phyloP scores from a whole-genome alignment of 2,797 vertebrate species.

The Euthynnus affinis region DNA sequence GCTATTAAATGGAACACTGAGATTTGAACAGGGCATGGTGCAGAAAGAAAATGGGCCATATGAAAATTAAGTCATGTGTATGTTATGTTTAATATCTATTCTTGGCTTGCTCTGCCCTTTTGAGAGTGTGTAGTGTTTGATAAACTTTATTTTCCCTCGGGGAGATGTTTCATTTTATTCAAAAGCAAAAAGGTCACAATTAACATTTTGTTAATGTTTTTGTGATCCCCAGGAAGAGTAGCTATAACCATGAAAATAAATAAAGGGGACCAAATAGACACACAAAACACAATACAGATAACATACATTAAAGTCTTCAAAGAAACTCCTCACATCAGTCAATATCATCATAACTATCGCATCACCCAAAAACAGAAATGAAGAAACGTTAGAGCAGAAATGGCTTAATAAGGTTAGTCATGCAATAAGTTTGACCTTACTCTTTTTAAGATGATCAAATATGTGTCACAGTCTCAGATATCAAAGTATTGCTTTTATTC shows the following conservation, averaged over 20 bases:
- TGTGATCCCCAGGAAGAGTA: conserved; percentile 33
- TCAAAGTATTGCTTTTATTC: neutral
- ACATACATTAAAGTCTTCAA: conserved; percentile 32
- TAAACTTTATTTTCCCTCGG: conserved; percentile 52
- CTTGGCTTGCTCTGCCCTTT: conserved; percentile 61
- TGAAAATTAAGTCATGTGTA: conserved; percentile 61
- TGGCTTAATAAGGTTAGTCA: neutral
- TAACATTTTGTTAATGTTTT: conserved; percentile 72
- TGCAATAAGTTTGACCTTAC: conserved; percentile 21
- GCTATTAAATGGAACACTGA: conserved; percentile 60
- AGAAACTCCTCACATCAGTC: conserved; percentile 11
- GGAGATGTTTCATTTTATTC: conserved; percentile 55
- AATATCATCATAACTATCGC: neutral
- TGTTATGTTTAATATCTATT: conserved; percentile 65
- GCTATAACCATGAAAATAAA: conserved; percentile 48
- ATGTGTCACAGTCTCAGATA: neutral
- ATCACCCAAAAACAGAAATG: neutral
- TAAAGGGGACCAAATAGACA: conserved; percentile 24
- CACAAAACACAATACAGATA: conserved; percentile 38
- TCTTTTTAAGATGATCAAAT: conserved; percentile 2
- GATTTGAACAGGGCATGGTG: conserved; percentile 25
- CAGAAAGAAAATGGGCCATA: conserved; percentile 51
- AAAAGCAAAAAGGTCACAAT: conserved; percentile 76
- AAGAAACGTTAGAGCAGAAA: conserved; percentile 12
- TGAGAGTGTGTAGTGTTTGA: conserved; percentile 57